Evolutionary conservation across 2,797 vertebrate genomes (phyloP).

Genomic region (Fundulus diaphanus): DNA sequence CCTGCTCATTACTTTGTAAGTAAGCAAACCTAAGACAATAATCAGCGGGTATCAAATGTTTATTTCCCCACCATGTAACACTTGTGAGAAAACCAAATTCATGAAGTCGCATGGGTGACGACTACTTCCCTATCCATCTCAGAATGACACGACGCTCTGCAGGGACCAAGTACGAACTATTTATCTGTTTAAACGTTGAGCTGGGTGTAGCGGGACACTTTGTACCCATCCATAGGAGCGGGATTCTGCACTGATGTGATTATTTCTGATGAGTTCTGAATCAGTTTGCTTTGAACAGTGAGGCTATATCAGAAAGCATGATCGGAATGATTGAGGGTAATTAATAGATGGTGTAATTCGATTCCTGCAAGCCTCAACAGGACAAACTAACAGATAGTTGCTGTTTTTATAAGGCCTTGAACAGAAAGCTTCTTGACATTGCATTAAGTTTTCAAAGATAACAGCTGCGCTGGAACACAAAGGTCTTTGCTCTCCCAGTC

Average conservation of each 20-base stretch:
- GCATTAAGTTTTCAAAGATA: conserved; percentile 42
- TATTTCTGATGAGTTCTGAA: neutral
- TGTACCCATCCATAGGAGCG: neutral
- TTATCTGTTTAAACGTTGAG: neutral
- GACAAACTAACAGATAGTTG: conserved; percentile 28
- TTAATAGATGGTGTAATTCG: neutral
- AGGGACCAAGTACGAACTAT: neutral
- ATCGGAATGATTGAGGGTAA: conserved; percentile 5
- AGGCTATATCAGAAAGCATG: neutral
- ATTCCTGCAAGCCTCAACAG: conserved; percentile 10
- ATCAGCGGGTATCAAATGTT: neutral
- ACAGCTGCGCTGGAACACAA: conserved; percentile 64
- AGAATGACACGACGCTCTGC: neutral
- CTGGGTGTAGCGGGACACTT: neutral
- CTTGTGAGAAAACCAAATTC: neutral
- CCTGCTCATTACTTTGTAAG: neutral
- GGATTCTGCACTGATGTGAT: neutral
- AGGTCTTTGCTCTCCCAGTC: conserved; percentile 64
- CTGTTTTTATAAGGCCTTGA: conserved; percentile 41
- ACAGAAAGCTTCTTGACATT: conserved; percentile 51
- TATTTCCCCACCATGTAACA: neutral
- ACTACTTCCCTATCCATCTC: neutral
- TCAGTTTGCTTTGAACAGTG: neutral
- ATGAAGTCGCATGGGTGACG: neutral
- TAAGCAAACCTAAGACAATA: neutral